Conservation (phyloP, 2,797 vertebrate genomes). For the Silurus lanzhouensis region DNA sequence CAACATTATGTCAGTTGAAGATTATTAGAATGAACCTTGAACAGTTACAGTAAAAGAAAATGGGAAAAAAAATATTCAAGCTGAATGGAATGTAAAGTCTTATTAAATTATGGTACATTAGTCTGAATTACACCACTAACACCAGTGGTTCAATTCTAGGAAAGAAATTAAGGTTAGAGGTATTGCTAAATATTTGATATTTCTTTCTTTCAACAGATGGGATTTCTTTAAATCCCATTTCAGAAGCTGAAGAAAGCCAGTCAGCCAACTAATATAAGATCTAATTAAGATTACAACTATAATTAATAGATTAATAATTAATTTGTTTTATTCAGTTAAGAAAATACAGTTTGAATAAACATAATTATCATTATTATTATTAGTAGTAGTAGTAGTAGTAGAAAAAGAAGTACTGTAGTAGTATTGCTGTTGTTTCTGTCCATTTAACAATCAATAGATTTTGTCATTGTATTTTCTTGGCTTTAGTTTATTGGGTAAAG, state of each 20-base stretch:
- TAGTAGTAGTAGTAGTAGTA: neutral
- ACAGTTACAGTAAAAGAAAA: neutral
- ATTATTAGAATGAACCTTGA: neutral
- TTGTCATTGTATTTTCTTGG: neutral
- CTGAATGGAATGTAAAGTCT: neutral
- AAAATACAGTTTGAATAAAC: neutral
- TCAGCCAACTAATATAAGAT: neutral
- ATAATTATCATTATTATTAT: neutral
- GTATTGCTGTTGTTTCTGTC: neutral
- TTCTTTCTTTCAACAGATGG: neutral
- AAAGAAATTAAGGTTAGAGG: neutral
- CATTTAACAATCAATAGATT: neutral
- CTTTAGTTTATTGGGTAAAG: neutral
- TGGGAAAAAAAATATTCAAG: neutral
- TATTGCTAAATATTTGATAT: neutral
- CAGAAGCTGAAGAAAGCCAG: neutral
- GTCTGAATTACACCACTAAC: neutral
- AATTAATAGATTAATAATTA: neutral
- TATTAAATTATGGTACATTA: neutral
- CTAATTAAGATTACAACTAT: neutral
- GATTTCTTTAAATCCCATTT: neutral
- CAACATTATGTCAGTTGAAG: neutral
- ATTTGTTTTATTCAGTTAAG: neutral
- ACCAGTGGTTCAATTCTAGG: neutral
- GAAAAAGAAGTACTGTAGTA: neutral